These are phyloP conservation scores for Sylvia borin DNA, from an alignment of 2,797 vertebrate genomes.

Conservation along the genomic window DNA sequence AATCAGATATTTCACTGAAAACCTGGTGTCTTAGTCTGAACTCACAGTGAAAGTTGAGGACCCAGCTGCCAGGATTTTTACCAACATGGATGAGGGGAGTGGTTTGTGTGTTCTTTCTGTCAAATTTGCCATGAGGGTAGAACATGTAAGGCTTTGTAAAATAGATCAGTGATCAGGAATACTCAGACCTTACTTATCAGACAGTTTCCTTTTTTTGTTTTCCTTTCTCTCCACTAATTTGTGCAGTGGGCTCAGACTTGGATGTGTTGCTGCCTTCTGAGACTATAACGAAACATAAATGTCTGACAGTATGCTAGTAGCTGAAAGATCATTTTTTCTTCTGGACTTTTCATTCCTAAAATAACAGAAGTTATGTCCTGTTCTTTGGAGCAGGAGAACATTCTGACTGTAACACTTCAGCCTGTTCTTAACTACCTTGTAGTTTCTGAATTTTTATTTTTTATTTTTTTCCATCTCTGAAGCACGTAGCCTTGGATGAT, in stretches of 20 bases:
- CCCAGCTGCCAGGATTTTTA: not conserved
- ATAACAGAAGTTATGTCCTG: not conserved
- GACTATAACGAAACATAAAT: not conserved
- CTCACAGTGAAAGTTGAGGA: not conserved
- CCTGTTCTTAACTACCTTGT: not conserved
- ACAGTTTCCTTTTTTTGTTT: not conserved
- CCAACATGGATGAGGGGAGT: not conserved
- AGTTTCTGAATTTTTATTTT: not conserved
- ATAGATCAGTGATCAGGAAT: not conserved
- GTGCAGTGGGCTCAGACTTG: not conserved
- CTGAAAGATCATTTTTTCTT: not conserved
- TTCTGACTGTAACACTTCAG: not conserved
- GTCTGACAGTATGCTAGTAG: not conserved
- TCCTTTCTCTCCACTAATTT: not conserved
- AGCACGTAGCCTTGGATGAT: not conserved
- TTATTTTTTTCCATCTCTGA: not conserved
- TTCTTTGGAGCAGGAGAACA: not conserved
- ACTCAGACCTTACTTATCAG: not conserved
- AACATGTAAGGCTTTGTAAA: not conserved
- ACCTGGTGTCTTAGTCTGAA: not conserved
- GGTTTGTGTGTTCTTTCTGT: not conserved
- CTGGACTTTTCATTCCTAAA: not conserved
- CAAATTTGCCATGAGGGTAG: not conserved
- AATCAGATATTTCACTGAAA: not conserved
- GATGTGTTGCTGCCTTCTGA: not conserved